A percentile compares a stretch with the other conserved stretches of the same genome.
Conservation (phyloP, 2,888 invertebrate genomes). For the Subacronicta megacephala region DNA sequence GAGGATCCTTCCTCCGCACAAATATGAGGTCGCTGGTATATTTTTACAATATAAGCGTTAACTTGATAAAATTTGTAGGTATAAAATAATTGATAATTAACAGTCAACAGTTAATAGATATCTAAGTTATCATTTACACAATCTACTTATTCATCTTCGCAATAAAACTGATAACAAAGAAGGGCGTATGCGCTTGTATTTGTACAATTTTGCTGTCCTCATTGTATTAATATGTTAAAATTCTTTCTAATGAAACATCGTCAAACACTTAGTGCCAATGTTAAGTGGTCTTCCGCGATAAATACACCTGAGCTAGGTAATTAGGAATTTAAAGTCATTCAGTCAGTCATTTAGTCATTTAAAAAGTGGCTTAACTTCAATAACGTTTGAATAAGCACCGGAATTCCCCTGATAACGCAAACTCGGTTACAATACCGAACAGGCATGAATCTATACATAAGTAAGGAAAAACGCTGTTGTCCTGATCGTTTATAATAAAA, state of each 20-base stretch:
- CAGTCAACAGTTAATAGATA: not conserved
- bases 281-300: no score
- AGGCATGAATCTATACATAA: not conserved
- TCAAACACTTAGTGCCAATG: no score
- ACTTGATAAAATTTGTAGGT: slow-evolving; percentile 6
- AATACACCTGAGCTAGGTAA: no score
- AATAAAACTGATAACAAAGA: not conserved
- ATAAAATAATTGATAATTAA: not conserved
- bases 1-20: no score
- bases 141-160: not conserved
- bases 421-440: not conserved
- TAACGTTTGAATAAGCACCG: not conserved
- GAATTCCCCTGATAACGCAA: not conserved
- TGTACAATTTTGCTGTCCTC: no score
- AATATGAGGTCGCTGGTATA: slow-evolving; percentile 52
- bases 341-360: no score
- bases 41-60: slow-evolving; percentile 25
- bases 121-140: not conserved
- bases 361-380: not conserved
- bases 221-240: no score
- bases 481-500: not conserved
- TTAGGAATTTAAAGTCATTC: no score
- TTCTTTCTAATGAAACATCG: no score
- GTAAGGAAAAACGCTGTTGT: not conserved
- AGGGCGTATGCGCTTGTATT: not conserved